These are phyloP conservation scores for Eira barbara DNA, from an alignment of 2,113 vertebrate species.

Conservation along the genomic window DNA sequence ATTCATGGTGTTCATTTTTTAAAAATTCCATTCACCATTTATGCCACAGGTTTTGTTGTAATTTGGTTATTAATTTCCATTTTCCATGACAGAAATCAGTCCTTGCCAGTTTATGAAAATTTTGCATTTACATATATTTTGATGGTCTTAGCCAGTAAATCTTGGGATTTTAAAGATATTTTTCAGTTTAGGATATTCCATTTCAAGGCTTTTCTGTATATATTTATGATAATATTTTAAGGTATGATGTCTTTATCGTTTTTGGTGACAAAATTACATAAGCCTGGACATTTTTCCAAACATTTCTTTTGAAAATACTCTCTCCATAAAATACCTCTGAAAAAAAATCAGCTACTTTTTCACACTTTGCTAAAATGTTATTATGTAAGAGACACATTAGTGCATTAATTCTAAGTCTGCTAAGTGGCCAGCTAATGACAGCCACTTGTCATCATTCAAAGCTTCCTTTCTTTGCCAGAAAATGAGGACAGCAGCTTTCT, in stretches of 20 bases:
- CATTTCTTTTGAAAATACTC: conserved; percentile 36
- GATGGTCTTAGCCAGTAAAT: background rate
- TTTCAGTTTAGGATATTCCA: conserved; percentile 22
- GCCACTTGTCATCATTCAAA: background rate
- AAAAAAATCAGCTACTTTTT: conserved; percentile 33
- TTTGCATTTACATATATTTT: background rate
- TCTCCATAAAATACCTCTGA: conserved; percentile 13
- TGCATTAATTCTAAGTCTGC: conserved; percentile 7
- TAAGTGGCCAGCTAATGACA: conserved; percentile 22
- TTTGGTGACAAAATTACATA: conserved; percentile 18
- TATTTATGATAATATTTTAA: conserved; percentile 24
- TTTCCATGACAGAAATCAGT: background rate
- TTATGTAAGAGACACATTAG: background rate
- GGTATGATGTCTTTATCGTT: background rate
- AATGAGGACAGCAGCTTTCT: conserved; percentile 5
- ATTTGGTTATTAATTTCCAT: background rate
- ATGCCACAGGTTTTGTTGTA: background rate
- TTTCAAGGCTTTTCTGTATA: background rate
- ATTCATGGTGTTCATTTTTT: background rate
- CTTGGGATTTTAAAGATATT: conserved; percentile 7
- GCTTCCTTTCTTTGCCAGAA: conserved; percentile 27
- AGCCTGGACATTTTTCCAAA: background rate
- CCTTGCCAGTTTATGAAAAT: background rate
- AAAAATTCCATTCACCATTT: background rate
- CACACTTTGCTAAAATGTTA: conserved; percentile 30